phyloP scores from a whole-genome alignment of 64 coral and sea anemone genomes.

The Trachythela sp. region DNA sequence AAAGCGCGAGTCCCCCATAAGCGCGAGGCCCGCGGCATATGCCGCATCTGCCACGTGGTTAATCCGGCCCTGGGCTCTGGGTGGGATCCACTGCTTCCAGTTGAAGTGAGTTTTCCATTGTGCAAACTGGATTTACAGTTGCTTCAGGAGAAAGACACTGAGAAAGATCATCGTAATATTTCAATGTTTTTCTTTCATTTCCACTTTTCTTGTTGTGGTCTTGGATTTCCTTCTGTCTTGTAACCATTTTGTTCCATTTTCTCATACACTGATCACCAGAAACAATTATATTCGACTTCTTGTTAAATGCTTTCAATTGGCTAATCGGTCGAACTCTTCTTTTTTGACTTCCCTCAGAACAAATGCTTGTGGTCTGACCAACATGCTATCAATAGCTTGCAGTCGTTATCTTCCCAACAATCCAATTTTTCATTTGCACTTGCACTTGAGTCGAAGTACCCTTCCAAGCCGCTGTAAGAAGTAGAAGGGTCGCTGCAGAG shows the following conservation, averaged over 20 bases:
- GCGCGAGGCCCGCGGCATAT: too few species aligned
- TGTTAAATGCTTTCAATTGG: conserved; percentile 41
- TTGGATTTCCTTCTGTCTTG: conserved; percentile 54
- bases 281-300: conserved; percentile 18
- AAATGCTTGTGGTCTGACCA: conserved; percentile 50
- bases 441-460: too few species aligned
- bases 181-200: conserved; percentile 51
- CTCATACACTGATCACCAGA: conserved; percentile 46
- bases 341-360: conserved; percentile 61
- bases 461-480: too few species aligned
- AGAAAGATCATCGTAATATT: conserved; percentile 45
- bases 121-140: conserved; percentile 58
- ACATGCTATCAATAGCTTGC: conserved; percentile 31
- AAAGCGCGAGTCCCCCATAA: too few species aligned
- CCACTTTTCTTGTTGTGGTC: conserved; percentile 54
- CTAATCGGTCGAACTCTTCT: conserved; percentile 48
- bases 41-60: too few species aligned
- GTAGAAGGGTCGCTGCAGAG: too few species aligned
- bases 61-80: too few species aligned
- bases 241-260: conserved; percentile 51
- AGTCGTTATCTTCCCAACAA: conserved; percentile 41
- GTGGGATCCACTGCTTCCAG: too few species aligned
- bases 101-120: conserved; percentile 60
- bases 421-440: too few species aligned
- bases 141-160: conserved; percentile 46